phyloP scores from a whole-genome alignment of 2,888 invertebrate species.

The Euphydryas editha region DNA sequence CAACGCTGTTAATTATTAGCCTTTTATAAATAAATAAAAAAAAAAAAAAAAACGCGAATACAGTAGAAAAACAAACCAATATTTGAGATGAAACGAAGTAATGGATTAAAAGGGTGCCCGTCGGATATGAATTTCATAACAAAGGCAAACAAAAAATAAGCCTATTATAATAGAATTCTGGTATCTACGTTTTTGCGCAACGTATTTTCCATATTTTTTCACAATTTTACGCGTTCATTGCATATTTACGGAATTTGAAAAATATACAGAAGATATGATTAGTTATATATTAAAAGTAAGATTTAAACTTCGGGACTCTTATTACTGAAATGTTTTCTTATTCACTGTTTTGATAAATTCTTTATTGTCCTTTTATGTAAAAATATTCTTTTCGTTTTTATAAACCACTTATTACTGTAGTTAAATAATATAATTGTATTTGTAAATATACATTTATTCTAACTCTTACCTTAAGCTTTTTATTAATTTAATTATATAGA shows the following conservation, averaged over 20 bases:
- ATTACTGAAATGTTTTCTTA: background rate
- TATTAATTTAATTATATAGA: too few relatives aligned
- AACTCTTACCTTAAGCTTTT: too few relatives aligned
- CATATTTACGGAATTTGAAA: too few relatives aligned
- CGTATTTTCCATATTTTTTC: background rate
- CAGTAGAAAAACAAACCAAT: background rate
- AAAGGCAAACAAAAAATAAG: conserved; percentile 18
- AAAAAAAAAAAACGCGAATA: background rate
- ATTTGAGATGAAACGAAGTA: conserved; percentile 8
- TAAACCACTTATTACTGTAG: too few relatives aligned
- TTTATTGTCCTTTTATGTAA: background rate
- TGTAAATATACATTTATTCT: too few relatives aligned
- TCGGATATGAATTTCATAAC: conserved; percentile 19
- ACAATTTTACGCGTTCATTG: background rate
- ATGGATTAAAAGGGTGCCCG: conserved; percentile 18
- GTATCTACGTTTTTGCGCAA: background rate
- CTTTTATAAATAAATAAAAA: background rate
- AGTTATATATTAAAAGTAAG: background rate
- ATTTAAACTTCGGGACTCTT: background rate
- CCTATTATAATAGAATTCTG: conserved; percentile 7
- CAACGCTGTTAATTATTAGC: background rate
- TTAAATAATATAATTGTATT: too few relatives aligned
- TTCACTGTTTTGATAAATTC: background rate
- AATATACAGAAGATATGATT: background rate
- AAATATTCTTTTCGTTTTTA: too few relatives aligned